Evolutionary conservation across 2,113 vertebrate species (phyloP).

Genomic region (Equus quagga): DNA sequence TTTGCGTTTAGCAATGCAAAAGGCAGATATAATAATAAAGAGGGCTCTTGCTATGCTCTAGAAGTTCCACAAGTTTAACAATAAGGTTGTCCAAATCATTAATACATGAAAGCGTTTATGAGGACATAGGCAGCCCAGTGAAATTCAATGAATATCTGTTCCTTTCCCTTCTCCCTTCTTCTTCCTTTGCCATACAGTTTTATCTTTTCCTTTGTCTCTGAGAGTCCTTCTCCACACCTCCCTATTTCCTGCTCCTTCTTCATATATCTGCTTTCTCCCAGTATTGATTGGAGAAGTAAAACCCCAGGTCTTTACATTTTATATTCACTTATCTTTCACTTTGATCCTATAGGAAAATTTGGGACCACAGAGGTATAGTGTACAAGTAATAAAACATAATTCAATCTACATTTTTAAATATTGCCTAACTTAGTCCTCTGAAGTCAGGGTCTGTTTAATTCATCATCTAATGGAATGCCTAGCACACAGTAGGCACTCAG

Average conservation of each 20-base stretch:
- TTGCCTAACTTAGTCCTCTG: not conserved
- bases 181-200: not conserved
- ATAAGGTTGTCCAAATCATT: not conserved
- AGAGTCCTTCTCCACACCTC: not conserved
- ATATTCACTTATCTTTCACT: not conserved
- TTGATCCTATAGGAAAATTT: not conserved
- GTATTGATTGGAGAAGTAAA: too few species aligned
- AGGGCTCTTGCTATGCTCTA: not conserved
- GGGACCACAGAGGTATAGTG: not conserved
- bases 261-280: not conserved
- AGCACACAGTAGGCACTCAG: not conserved
- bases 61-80: not conserved
- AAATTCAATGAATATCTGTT: not conserved
- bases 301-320: not conserved
- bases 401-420: slow-evolving; percentile 6
- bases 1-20: not conserved
- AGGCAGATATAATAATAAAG: not conserved
- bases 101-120: not conserved
- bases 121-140: not conserved
- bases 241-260: not conserved
- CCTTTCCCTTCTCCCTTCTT: not conserved
- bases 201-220: not conserved
- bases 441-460: slow-evolving; percentile 38
- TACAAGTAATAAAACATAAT: slow-evolving; percentile 22
- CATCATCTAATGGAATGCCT: not conserved